A percentile compares a stretch with the other conserved stretches of the same genome.
Conservation (phyloP, 2,888 invertebrate genomes). For the Julus scanicus region DNA sequence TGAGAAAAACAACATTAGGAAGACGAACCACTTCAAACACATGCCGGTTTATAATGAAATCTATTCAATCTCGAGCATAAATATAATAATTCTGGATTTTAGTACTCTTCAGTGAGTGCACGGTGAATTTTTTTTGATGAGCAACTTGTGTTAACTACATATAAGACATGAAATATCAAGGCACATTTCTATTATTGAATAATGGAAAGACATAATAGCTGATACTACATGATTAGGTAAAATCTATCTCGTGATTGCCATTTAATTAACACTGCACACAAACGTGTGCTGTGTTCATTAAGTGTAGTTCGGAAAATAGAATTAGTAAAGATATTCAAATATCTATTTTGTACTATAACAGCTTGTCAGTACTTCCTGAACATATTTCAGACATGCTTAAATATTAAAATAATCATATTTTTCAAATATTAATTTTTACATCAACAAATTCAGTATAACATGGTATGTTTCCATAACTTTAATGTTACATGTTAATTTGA, state of each 20-base stretch:
- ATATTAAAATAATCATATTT: no score
- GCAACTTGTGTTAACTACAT: not conserved
- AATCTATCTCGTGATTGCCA: not conserved
- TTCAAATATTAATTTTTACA: no score
- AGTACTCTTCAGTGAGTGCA: slow-evolving; percentile 28
- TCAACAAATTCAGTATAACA: no score
- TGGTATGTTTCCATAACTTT: no score
- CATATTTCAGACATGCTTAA: no score
- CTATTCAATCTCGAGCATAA: slow-evolving; percentile 8
- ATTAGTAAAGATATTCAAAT: not conserved
- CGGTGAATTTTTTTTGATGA: not conserved
- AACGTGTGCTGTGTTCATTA: not conserved
- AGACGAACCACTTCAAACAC: slow-evolving; percentile 38
- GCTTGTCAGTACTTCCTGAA: no score
- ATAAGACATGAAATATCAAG: not conserved
- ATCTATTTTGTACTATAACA: no score
- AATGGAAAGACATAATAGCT: not conserved
- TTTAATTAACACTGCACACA: not conserved
- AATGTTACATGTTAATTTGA: no score
- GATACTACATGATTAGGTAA: not conserved
- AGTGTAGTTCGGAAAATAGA: not conserved
- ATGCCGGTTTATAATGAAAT: slow-evolving; percentile 36
- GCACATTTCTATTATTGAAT: not conserved
- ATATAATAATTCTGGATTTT: slow-evolving; percentile 7
- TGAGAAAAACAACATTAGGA: slow-evolving; percentile 46